phyloP scores from a whole-genome alignment of 2,113 vertebrate genomes.

The Aegithalos caudatus region DNA sequence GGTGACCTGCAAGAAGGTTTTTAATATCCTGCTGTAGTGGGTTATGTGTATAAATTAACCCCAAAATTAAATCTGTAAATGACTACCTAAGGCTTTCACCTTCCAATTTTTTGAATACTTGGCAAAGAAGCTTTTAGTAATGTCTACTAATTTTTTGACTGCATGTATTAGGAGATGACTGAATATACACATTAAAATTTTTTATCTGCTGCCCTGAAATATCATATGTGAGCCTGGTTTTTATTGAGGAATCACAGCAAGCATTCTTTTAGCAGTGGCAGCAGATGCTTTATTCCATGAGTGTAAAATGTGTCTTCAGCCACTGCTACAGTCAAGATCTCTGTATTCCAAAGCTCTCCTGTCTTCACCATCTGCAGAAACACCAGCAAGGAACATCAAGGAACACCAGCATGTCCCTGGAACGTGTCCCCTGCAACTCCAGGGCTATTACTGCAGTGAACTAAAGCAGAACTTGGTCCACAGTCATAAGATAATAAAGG shows the following conservation, averaged over 20 bases:
- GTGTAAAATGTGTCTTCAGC: neutral
- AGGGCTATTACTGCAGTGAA: neutral
- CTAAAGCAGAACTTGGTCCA: constrained; percentile 7
- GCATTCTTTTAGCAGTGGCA: neutral
- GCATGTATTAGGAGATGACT: neutral
- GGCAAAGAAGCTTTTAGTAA: neutral
- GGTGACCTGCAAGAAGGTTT: neutral
- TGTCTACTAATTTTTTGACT: neutral
- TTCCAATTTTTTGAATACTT: neutral
- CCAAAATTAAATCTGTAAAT: neutral
- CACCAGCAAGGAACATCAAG: neutral
- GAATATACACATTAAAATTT: neutral
- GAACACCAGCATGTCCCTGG: neutral
- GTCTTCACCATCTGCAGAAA: neutral
- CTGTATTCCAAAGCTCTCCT: neutral
- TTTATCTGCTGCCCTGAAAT: neutral
- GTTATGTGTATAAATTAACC: neutral
- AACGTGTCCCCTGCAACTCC: neutral
- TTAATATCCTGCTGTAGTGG: neutral
- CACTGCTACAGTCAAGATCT: neutral
- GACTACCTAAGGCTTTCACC: neutral
- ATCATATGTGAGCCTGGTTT: neutral
- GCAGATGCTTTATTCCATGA: neutral
- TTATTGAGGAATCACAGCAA: neutral
- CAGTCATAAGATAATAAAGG: neutral